phyloP scores from a whole-genome alignment of 1,140 invertebrate species.

The Oppia nitens region DNA sequence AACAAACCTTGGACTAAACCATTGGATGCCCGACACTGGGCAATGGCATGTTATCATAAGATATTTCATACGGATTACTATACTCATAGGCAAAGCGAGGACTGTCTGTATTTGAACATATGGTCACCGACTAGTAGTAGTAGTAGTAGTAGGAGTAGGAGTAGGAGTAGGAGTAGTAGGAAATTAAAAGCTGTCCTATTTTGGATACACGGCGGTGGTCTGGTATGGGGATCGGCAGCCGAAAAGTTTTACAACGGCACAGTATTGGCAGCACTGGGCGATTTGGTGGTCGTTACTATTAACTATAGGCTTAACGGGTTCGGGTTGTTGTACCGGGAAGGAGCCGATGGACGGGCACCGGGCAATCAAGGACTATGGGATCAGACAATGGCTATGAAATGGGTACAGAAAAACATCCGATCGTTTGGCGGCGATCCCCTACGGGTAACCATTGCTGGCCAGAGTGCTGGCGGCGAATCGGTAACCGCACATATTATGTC shows the following conservation, averaged over 20 bases:
- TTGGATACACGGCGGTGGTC: slow-evolving; percentile 92
- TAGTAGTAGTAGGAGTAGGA: too few species aligned
- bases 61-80: not conserved
- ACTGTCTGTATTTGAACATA: slow-evolving; percentile 30
- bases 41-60: too few species aligned
- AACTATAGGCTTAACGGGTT: slow-evolving; percentile 82
- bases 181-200: too few species aligned
- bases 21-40: not conserved
- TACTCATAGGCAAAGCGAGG: slow-evolving; percentile 33
- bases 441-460: slow-evolving; percentile 86
- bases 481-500: slow-evolving; percentile 78
- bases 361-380: slow-evolving; percentile 89
- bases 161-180: too few species aligned
- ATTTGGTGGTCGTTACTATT: slow-evolving; percentile 82
- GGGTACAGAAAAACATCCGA: slow-evolving; percentile 81
- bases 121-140: slow-evolving; percentile 26
- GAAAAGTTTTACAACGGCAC: slow-evolving; percentile 80
- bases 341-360: slow-evolving; percentile 62
- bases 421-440: slow-evolving; percentile 84
- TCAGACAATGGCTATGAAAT: slow-evolving; percentile 79
- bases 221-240: slow-evolving; percentile 59
- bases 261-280: slow-evolving; percentile 70
- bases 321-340: slow-evolving; percentile 69
- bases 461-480: slow-evolving; percentile 83
- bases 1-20: too few species aligned